Conservation (phyloP, 2,113 vertebrate species). For the Herpailurus yagouaroundi region DNA sequence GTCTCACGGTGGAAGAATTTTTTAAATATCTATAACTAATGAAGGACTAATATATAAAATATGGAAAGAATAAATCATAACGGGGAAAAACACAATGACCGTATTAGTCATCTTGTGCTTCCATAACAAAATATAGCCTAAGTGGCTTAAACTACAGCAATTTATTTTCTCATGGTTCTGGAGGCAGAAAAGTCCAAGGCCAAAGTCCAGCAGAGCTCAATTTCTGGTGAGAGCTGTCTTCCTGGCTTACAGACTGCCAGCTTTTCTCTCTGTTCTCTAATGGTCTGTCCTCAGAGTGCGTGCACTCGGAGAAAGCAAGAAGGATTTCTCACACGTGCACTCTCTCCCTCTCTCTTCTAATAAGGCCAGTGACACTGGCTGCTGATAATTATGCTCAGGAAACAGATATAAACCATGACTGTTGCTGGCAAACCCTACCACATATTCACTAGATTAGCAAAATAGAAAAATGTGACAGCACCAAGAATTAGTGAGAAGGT, state of each 20-base stretch:
- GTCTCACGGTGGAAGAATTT: background rate
- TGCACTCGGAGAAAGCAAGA: background rate
- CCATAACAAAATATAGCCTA: background rate
- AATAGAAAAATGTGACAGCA: background rate
- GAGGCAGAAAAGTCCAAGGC: background rate
- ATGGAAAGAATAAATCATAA: background rate
- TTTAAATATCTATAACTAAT: background rate
- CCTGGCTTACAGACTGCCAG: background rate
- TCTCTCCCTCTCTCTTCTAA: background rate
- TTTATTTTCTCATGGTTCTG: background rate
- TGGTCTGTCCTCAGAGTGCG: background rate
- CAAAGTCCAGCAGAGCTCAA: background rate
- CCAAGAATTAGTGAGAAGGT: background rate
- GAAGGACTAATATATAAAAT: background rate
- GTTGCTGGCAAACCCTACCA: background rate
- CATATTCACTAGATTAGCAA: background rate
- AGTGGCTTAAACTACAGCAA: background rate
- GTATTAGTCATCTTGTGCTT: background rate
- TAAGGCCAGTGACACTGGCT: background rate
- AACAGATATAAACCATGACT: background rate
- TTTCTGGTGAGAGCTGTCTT: background rate
- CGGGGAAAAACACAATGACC: background rate
- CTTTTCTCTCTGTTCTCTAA: background rate
- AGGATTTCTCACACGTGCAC: background rate
- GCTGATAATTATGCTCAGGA: background rate